Percentiles rank a stretch among this genome's conserved stretches.
phyloP scores from a whole-genome alignment of 2,113 vertebrate species.

The Pandion haliaetus region DNA sequence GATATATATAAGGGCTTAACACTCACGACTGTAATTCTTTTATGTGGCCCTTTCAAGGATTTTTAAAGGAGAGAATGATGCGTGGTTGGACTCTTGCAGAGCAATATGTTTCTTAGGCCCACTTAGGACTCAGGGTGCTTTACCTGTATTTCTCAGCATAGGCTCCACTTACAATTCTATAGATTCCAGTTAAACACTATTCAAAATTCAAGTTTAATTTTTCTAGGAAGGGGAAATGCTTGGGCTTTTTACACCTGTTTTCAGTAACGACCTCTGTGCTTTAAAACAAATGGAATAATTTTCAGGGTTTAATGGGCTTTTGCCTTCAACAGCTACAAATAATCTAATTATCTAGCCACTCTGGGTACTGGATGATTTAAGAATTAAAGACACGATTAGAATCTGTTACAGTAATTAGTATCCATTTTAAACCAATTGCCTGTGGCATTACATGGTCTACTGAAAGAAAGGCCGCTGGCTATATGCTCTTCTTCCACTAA shows the following conservation, averaged over 20 bases:
- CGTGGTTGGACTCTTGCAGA: not conserved
- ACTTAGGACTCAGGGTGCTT: not conserved
- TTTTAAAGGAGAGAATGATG: not conserved
- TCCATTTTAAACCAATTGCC: conserved; percentile 57
- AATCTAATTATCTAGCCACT: conserved; percentile 51
- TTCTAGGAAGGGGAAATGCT: not conserved
- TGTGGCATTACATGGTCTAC: conserved; percentile 22
- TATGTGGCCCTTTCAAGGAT: not conserved
- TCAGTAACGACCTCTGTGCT: conserved; percentile 9
- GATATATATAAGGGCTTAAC: not conserved
- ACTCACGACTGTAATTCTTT: not conserved
- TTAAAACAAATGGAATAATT: conserved; percentile 40
- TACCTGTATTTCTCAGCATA: not conserved
- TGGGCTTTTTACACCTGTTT: conserved; percentile 8
- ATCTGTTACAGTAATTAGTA: conserved; percentile 62
- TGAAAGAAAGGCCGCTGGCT: conserved; percentile 11
- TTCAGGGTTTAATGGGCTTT: conserved; percentile 31
- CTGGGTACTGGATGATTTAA: conserved; percentile 40
- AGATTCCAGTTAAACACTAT: not conserved
- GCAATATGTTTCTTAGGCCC: not conserved
- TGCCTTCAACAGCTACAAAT: conserved; percentile 49
- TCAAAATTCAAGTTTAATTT: not conserved
- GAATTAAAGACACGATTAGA: conserved; percentile 52
- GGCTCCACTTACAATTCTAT: not conserved
- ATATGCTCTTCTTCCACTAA: not conserved